phyloP scores from a whole-genome alignment of 30 jellyfish, hydroid and myxozoan genomes.

The Aurelia aurita region DNA sequence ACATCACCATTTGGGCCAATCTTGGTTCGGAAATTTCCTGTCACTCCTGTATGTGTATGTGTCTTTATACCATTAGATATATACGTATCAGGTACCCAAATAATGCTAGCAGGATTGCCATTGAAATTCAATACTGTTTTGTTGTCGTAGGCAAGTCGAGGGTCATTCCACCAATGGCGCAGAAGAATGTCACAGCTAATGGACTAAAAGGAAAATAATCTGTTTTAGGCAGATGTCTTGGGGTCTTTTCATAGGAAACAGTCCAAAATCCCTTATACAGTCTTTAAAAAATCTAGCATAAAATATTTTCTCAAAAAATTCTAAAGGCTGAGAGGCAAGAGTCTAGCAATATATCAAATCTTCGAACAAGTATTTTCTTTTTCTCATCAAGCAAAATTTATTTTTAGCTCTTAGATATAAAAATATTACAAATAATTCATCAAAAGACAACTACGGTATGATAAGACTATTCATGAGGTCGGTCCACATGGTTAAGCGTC shows the following conservation, averaged over 20 bases:
- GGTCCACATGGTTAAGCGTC: no score
- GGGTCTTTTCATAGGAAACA: neutral
- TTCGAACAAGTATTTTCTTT: no score
- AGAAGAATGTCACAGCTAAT: conserved; percentile 33
- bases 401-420: no score
- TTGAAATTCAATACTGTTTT: conserved; percentile 17
- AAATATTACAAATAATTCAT: no score
- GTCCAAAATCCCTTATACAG: neutral
- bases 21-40: conserved; percentile 10
- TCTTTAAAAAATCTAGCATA: no score
- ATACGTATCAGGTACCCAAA: conserved; percentile 65
- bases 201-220: neutral
- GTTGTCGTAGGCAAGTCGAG: conserved; percentile 34
- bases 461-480: no score
- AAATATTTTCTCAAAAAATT: no score
- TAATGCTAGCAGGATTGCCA: conserved; percentile 48
- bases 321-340: no score
- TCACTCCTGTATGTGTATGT: neutral
- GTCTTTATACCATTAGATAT: conserved; percentile 25
- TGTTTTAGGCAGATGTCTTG: no score
- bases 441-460: no score
- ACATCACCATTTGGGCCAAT: conserved; percentile 62
- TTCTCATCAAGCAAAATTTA: no score
- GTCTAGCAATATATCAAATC: no score
- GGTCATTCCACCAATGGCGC: conserved; percentile 70